Evolutionary conservation across 2,888 invertebrate species (phyloP), one percentile per base, ranked within the genome.

Genomic region (Tolmerus cingulatus): DNA sequence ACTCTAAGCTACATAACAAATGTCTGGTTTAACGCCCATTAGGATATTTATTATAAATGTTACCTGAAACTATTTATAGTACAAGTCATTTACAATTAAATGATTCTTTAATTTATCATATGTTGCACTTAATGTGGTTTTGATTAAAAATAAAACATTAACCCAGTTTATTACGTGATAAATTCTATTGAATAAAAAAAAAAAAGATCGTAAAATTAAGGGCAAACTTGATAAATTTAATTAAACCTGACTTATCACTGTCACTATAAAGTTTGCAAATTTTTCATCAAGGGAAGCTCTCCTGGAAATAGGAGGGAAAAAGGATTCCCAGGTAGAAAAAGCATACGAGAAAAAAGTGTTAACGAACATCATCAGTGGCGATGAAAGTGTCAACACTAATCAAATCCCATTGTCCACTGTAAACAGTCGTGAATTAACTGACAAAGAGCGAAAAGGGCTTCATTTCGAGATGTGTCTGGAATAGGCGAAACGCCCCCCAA

Each of bases 331-430:
- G 8, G 40, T 46, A 27, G 46, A 79, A 79, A 79, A 55, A 55
- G 34, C 3, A 46, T 46, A 27, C 51, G 19, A 43, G 16, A 55
- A 55, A 81, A 84, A 66, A 27, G 12, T 37, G 66, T 66, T 23
- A 57, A 66, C 82, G 82, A 40, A 84, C 82, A 66, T 74, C 43
- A 74, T 43, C 46, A 85, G 34, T 85, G 74, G 43, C 34, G 30
- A 85, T 55, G 30, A 85, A 85, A 85, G 74, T 46, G 85, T 85
- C 85, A 85, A 85, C 74, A 85, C 43, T 51, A 85, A 85, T 85
- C 85, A 85, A 85, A 85, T 74, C 43, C 74, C 74, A 85, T 85
- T 74, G 85, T 82, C 57, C 46, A 74, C 46, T 74, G 85, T 51
- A 85, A 85, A 85, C 74, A 57, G 51, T 82, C n/a, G 57, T 12